Evolutionary conservation across 1,140 invertebrate species (phyloP).

Genomic region (Brachystomella parvula): DNA sequence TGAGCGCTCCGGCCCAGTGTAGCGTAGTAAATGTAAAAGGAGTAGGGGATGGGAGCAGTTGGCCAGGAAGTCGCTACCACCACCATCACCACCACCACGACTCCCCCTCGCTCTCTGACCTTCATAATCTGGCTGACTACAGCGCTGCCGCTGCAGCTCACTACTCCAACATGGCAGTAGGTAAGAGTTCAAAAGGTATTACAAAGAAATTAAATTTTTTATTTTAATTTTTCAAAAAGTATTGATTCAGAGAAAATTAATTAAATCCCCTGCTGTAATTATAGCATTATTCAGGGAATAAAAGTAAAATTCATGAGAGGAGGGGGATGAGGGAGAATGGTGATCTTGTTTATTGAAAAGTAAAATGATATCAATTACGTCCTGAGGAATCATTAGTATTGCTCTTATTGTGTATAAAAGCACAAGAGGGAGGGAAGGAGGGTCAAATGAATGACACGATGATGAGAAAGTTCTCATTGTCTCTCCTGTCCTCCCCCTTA

Average conservation of each 20-base stretch:
- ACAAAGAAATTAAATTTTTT: not conserved
- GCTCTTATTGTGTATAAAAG: no score
- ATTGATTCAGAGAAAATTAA: no score
- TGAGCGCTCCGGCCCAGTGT: slow-evolving; percentile 39
- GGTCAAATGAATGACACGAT: not conserved
- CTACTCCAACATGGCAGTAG: slow-evolving; percentile 38
- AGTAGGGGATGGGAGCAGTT: slow-evolving; percentile 39
- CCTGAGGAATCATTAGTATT: not conserved
- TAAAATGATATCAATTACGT: not conserved
- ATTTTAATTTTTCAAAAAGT: not conserved
- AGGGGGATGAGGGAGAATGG: not conserved
- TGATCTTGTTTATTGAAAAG: not conserved
- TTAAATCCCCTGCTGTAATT: not conserved
- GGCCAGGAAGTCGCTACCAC: slow-evolving; percentile 37
- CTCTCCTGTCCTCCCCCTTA: not conserved
- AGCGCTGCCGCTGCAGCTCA: slow-evolving; percentile 37
- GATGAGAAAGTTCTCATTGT: not conserved
- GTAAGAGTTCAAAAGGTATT: slow-evolving; percentile 9
- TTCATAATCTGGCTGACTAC: slow-evolving; percentile 37
- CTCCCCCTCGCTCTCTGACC: slow-evolving; percentile 35
- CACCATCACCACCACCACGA: slow-evolving; percentile 32
- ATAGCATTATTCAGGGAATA: not conserved
- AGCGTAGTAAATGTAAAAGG: slow-evolving; percentile 19
- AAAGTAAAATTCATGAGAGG: not conserved
- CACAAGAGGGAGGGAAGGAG: not conserved